Evolutionary conservation across 2,797 vertebrate species (phyloP), one percentile per base, ranked within the genome.

Genomic region (Paratrypauchen microcephalus): DNA sequence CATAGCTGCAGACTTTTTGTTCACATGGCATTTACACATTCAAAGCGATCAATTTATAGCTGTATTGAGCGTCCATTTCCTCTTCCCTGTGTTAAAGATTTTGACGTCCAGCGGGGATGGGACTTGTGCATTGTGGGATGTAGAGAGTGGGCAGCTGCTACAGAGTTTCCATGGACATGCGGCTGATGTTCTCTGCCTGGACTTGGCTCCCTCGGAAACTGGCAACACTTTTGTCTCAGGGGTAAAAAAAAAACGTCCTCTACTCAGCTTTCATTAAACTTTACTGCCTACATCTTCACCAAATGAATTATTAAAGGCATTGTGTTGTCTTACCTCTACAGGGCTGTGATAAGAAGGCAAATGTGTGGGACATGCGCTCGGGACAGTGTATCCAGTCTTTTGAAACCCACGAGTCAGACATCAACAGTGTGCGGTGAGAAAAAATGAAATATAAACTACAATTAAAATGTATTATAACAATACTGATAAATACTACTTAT

Each of bases 91-190:
- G 45, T 79, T 71, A 47, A 80, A 99, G 98, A 98, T 99, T 79
- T 90, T 99, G 91, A 99, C 98, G 0, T 96, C 98, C 7, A 99
- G 98, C 0, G 98, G 98, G 7, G 98, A 99, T 16, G 97, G 98
- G 30, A 99, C 98, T 0, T 99, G 98, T 77, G 98, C 98, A 59
- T 90, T 99, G 15, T 99, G 98, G 98, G 98, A 99, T 26, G 98
- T 99, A 16, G 98, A 99, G 88, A 99, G 97, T 0, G 98, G 98
- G 13, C 98, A 99, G 87, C 94, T 99, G 84, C 90, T 99, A 73
- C 98, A 99, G 94, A 99, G 98, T 84, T 99, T 99, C 89, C 98
- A 99, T n/a, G 98, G 98, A 32, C 98, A 99, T 0, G 96, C 95
- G n/a, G 97, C 97, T 11, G 98, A 99, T 8, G 97, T 99, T 81